Evolutionary conservation across 2,888 invertebrate species (phyloP), one percentile per base, ranked within the genome.

Genomic region (Lithophane socia): DNA sequence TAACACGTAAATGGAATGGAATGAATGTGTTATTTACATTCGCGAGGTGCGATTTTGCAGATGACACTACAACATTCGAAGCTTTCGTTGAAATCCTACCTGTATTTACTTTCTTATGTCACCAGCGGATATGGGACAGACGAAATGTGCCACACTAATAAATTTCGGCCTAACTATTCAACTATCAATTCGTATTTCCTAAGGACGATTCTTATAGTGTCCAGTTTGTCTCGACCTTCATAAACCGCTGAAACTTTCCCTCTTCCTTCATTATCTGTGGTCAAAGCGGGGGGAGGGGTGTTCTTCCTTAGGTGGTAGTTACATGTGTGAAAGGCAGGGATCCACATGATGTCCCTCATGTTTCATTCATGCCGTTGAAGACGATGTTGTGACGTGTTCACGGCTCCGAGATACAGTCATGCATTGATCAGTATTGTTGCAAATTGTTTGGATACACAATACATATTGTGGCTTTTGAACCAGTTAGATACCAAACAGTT

Each of bases 291-390:
- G 61, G 75, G 63, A 64, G 44, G 63, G 73, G 77, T 85, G 87
- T 75, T 87, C 89, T 84, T 77, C n/a, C 63, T 88, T 87, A 60
- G 75, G 82, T 93, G 92, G 92, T 85, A 85, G 88, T 86, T 85
- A 80, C 71, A 91, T 87, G 91, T 92, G 92, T 91, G 91, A 93
- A 93, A 90, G 91, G 77, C 78, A 83, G 73, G 91, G 91, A 91
- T 90, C 90, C 91, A 89, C 89, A 89, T 92, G 92, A 94, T 92
- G 92, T 90, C 87, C 80, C 89, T 86, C 88, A 94, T 96, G 95
- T 95, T 93, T 95, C 95, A 96, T 96, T 96, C 95, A 95, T 93
- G 87, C 87, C 87, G 86, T 88, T 90, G 90, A 93, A 94, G 92
- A 94, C 93, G 93, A 92, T 90, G 90, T 87, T 91, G 92, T 91